Evolutionary conservation across 2,888 invertebrate species (phyloP).

Genomic region (Nemoura dubitans): DNA sequence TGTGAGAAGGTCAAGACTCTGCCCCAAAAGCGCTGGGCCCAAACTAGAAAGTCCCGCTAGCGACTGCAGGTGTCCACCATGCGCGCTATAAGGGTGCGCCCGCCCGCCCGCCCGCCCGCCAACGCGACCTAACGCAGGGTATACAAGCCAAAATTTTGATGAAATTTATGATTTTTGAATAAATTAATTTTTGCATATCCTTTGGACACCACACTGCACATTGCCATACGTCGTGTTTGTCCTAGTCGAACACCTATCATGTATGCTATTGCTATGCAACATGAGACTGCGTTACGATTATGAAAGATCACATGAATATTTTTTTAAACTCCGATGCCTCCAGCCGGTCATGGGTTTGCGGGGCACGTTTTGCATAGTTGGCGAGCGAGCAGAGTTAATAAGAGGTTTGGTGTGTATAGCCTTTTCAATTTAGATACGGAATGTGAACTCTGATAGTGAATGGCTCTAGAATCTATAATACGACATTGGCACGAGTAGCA

Average conservation of each 20-base stretch:
- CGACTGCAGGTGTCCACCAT: background rate
- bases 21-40: background rate
- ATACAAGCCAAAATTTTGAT: background rate
- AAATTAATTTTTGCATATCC: conserved; percentile 23
- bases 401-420: conserved; percentile 14
- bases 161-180: conserved; percentile 30
- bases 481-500: background rate
- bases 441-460: conserved; percentile 33
- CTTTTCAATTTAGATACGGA: conserved; percentile 38
- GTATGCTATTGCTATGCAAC: background rate
- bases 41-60: conserved; percentile 29
- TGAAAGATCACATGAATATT: background rate
- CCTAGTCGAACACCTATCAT: background rate
- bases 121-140: background rate
- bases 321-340: conserved; percentile 14
- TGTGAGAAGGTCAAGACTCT: conserved; percentile 32
- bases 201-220: background rate
- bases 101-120: background rate
- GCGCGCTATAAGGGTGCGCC: conserved; percentile 28
- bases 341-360: conserved; percentile 15
- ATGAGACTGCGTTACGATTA: background rate
- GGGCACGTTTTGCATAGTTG: conserved; percentile 41
- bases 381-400: conserved; percentile 18
- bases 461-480: background rate
- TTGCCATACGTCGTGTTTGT: background rate